Evolutionary conservation across 2,888 invertebrate species (phyloP).

Genomic region (Teinopalpus imperialis): DNA sequence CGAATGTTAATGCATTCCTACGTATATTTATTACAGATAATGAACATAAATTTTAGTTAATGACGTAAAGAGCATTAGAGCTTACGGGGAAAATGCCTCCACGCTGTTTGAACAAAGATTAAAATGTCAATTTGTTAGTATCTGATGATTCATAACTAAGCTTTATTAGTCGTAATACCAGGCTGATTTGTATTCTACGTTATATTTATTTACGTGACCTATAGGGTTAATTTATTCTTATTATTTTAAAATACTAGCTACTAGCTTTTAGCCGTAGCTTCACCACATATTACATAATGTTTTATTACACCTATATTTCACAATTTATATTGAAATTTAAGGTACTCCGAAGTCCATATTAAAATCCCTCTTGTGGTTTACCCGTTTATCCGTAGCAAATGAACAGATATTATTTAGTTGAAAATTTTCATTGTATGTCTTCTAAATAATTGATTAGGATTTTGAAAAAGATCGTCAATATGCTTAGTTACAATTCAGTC

Average conservation of each 20-base stretch:
- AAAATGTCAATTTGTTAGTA: constrained; percentile 21
- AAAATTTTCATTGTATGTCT: no score
- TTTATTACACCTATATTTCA: background rate
- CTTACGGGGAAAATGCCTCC: constrained; percentile 2
- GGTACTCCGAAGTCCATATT: no score
- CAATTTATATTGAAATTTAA: no score
- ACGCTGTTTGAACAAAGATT: constrained; percentile 16
- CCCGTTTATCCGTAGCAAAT: no score
- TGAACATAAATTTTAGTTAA: constrained; percentile 31
- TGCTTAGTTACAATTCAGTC: no score
- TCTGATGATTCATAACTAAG: constrained; percentile 3
- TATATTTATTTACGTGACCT: constrained; percentile 4
- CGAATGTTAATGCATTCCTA: constrained; percentile 26
- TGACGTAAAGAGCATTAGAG: constrained; percentile 26
- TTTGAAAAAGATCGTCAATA: no score
- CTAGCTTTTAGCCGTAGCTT: no score
- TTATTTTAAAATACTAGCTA: no score
- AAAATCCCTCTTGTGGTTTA: no score
- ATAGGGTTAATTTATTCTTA: constrained; percentile 5
- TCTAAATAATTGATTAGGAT: no score
- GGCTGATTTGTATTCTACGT: background rate
- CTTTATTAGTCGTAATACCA: background rate
- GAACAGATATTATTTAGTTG: no score
- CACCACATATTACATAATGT: background rate
- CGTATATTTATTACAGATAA: constrained; percentile 29